Evolutionary conservation across 2,888 invertebrate genomes (phyloP).

Genomic region (Fragum sueziense): DNA sequence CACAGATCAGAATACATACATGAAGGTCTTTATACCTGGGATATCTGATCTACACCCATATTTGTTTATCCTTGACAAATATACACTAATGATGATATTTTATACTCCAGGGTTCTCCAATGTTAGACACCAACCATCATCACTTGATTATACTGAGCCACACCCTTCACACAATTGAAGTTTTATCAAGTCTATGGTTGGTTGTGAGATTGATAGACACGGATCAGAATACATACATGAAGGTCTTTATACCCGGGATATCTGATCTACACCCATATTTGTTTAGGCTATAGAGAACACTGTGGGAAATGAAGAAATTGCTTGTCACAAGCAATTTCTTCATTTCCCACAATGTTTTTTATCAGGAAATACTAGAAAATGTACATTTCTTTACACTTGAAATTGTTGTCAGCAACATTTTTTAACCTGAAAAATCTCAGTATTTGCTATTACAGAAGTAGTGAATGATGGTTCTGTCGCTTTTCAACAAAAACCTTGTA

Average conservation of each 20-base stretch:
- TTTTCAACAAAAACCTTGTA: too few relatives aligned
- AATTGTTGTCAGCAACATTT: too few relatives aligned
- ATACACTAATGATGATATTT: too few relatives aligned
- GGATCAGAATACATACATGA: background rate
- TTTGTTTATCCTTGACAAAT: slow-evolving; percentile 25
- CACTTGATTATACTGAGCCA: background rate
- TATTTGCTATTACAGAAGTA: too few relatives aligned
- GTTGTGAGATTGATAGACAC: background rate
- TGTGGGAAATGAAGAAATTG: background rate
- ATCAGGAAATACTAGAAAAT: too few relatives aligned
- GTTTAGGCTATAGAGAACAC: slow-evolving; percentile 22
- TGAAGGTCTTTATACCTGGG: background rate
- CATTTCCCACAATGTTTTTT: slow-evolving; percentile 1
- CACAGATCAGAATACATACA: background rate
- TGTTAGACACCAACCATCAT: background rate
- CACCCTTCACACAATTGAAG: slow-evolving; percentile 1
- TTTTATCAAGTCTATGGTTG: background rate
- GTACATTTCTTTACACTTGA: too few relatives aligned
- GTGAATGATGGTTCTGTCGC: too few relatives aligned
- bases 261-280: slow-evolving; percentile 32
- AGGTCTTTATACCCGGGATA: background rate
- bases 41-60: slow-evolving; percentile 29
- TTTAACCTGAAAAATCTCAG: too few relatives aligned
- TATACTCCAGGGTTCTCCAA: background rate
- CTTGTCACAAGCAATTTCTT: background rate